These are phyloP conservation scores for Drosophila repletoides DNA, from an alignment of 1,140 invertebrate genomes.

Conservation along the genomic window DNA sequence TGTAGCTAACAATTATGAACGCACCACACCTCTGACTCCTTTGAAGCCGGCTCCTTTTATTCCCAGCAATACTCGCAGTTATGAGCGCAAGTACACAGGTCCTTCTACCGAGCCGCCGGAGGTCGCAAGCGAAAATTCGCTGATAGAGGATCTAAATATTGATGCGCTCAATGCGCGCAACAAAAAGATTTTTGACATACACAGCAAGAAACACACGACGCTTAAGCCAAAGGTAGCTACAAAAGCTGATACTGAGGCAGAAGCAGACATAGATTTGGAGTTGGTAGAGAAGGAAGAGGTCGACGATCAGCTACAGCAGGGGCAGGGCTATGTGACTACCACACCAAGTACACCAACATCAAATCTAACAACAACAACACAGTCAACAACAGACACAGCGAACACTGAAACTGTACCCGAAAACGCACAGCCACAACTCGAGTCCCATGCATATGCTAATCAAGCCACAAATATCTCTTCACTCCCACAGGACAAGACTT, in stretches of 20 bases:
- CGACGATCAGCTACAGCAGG: slow-evolving; percentile 1
- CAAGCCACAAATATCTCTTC: slow-evolving; percentile 70
- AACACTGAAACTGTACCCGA: slow-evolving; percentile 45
- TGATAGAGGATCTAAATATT: slow-evolving; percentile 82
- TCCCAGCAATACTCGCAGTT: slow-evolving; percentile 69
- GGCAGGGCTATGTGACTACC: slow-evolving; percentile 63
- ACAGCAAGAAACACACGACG: slow-evolving; percentile 79
- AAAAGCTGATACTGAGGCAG: not conserved
- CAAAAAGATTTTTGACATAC: slow-evolving; percentile 83
- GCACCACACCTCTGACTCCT: slow-evolving; percentile 61
- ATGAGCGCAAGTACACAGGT: slow-evolving; percentile 75
- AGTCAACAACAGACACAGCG: slow-evolving; percentile 53
- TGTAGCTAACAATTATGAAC: slow-evolving; percentile 66
- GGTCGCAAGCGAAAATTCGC: slow-evolving; percentile 56
- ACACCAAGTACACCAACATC: slow-evolving; percentile 65
- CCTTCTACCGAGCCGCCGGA: slow-evolving; percentile 66
- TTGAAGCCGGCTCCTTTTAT: slow-evolving; percentile 75
- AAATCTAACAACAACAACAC: slow-evolving; percentile 37
- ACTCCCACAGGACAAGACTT: slow-evolving; percentile 57
- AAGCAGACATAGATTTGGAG: slow-evolving; percentile 33
- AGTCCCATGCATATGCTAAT: slow-evolving; percentile 62
- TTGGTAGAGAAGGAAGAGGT: slow-evolving; percentile 16
- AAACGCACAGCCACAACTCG: slow-evolving; percentile 29
- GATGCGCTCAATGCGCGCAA: slow-evolving; percentile 83
- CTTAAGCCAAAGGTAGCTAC: slow-evolving; percentile 67